phyloP scores from a whole-genome alignment of 2,888 invertebrate species.

The Colostygia pectinataria region DNA sequence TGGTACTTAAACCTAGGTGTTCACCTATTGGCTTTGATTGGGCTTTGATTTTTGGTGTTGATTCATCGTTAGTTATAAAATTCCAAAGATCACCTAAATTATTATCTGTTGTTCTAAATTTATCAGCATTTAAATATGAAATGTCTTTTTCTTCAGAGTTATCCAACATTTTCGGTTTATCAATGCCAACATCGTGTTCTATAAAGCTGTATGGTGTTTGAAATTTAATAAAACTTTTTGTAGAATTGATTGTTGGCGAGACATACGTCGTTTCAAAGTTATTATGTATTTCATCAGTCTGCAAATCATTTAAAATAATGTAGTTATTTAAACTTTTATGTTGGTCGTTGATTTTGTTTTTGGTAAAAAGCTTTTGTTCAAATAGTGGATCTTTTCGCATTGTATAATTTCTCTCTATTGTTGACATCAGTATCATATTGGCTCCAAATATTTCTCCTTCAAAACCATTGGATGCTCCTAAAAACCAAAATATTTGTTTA shows the following conservation, averaged over 20 bases:
- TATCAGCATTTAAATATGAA: slow-evolving; percentile 38
- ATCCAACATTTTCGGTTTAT: slow-evolving; percentile 30
- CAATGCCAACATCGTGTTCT: slow-evolving; percentile 49
- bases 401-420: slow-evolving; percentile 72
- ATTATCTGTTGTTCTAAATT: slow-evolving; percentile 30
- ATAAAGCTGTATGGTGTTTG: slow-evolving; percentile 48
- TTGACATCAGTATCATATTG: slow-evolving; percentile 84
- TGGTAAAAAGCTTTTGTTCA: slow-evolving; percentile 53
- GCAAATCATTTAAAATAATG: slow-evolving; percentile 57
- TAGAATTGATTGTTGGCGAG: slow-evolving; percentile 32
- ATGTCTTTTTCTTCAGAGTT: slow-evolving; percentile 46
- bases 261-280: slow-evolving; percentile 46
- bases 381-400: slow-evolving; percentile 51
- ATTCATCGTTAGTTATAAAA: slow-evolving; percentile 41
- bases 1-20: slow-evolving; percentile 35
- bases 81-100: slow-evolving; percentile 53
- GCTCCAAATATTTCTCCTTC: slow-evolving; percentile 87
- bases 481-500: too few species aligned
- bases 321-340: slow-evolving; percentile 49
- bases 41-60: slow-evolving; percentile 42
- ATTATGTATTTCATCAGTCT: slow-evolving; percentile 53
- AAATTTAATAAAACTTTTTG: slow-evolving; percentile 47
- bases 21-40: slow-evolving; percentile 29
- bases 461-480: slow-evolving; percentile 84
- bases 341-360: slow-evolving; percentile 54